These are phyloP conservation scores for Hypomecis atomaria DNA, from an alignment of 2,888 invertebrate species.

Conservation along the genomic window DNA sequence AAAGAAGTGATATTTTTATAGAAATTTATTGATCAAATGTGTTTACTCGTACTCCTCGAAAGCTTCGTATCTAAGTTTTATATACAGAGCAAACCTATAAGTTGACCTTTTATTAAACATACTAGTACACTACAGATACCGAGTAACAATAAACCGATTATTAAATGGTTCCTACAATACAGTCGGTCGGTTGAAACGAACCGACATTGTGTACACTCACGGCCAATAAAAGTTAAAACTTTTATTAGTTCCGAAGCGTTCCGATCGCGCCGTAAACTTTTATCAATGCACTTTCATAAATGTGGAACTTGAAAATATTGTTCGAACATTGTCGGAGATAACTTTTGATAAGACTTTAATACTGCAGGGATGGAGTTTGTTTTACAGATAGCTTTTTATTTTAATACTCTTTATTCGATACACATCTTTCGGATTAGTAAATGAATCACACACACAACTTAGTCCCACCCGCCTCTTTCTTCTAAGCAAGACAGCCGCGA, in stretches of 20 bases:
- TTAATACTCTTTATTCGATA: too few relatives aligned
- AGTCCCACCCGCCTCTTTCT: too few relatives aligned
- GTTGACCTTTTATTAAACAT: too few relatives aligned
- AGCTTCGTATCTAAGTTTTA: too few relatives aligned
- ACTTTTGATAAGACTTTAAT: constrained; percentile 36
- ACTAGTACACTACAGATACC: background rate
- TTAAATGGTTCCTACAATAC: constrained; percentile 11
- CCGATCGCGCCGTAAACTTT: constrained; percentile 45
- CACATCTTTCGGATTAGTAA: too few relatives aligned
- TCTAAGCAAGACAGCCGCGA: too few relatives aligned
- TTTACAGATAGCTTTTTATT: background rate
- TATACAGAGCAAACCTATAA: too few relatives aligned
- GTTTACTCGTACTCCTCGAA: too few relatives aligned
- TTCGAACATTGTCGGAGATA: constrained; percentile 35
- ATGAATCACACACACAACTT: too few relatives aligned
- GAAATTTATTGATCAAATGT: too few relatives aligned
- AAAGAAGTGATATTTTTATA: too few relatives aligned
- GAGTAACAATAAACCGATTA: background rate
- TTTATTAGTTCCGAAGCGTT: constrained; percentile 55
- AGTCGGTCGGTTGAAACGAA: constrained; percentile 8
- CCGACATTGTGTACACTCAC: constrained; percentile 49
- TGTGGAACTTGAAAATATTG: constrained; percentile 48
- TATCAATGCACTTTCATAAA: constrained; percentile 50
- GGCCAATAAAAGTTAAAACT: constrained; percentile 56
- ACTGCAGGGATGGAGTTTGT: constrained; percentile 30